These are phyloP conservation scores for Eulemur macaco DNA, from an alignment of 2,113 vertebrate species.

Conservation along the genomic window DNA sequence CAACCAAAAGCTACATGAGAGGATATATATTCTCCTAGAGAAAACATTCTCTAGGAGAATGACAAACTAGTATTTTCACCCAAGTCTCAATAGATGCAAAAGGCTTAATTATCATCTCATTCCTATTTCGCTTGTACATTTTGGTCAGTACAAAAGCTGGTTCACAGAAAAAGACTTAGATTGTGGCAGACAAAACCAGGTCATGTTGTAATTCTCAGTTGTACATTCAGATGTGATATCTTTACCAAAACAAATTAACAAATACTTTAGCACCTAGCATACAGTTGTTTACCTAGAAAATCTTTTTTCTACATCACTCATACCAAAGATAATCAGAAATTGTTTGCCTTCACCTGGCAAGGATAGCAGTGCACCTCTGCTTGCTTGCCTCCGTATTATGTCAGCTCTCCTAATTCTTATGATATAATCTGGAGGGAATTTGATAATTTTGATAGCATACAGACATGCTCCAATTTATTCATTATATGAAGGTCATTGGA, in stretches of 20 bases:
- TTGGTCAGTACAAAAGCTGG: neutral
- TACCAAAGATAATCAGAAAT: neutral
- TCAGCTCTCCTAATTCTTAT: neutral
- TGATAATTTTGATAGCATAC: neutral
- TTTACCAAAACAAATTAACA: neutral
- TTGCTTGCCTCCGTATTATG: neutral
- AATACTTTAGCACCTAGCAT: neutral
- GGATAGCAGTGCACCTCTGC: neutral
- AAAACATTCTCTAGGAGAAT: neutral
- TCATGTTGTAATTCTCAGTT: slow-evolving; percentile 12
- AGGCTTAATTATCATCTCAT: neutral
- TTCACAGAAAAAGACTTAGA: neutral
- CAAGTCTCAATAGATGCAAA: neutral
- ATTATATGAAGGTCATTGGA: neutral
- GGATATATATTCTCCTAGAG: no score
- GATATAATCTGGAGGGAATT: neutral
- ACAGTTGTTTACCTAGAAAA: neutral
- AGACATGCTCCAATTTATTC: neutral
- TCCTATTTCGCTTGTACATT: neutral
- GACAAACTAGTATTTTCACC: neutral
- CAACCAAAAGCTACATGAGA: neutral
- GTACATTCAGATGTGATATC: neutral
- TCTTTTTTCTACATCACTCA: neutral
- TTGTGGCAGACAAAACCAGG: neutral
- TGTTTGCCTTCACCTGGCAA: neutral